Evolutionary conservation across 2,888 invertebrate species (phyloP).

Genomic region (Calameuta pallipes): DNA sequence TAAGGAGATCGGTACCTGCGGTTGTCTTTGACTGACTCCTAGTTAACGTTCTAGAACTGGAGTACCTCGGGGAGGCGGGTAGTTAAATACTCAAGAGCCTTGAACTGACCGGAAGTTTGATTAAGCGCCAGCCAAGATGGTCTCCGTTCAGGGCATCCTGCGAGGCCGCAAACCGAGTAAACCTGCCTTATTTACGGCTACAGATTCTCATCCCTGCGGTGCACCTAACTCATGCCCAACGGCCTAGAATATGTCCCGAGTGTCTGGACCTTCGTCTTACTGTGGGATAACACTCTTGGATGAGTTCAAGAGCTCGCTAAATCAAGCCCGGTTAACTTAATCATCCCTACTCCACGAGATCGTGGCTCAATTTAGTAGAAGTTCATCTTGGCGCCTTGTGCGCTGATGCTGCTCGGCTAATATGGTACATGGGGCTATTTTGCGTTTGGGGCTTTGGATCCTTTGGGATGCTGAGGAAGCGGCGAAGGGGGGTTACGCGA

Average conservation of each 20-base stretch:
- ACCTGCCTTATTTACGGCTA: conserved; percentile 47
- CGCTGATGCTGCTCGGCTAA: not conserved
- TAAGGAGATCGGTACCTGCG: not conserved
- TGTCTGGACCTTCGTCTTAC: conserved; percentile 59
- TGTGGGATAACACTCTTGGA: conserved; percentile 43
- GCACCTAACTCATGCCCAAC: conserved; percentile 52
- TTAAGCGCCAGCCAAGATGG: not conserved
- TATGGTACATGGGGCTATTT: not conserved
- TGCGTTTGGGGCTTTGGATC: not conserved
- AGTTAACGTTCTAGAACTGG: not conserved
- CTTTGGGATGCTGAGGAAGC: not conserved
- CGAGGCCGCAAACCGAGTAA: not conserved
- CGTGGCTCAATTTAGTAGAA: conserved; percentile 35
- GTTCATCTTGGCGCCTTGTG: conserved; percentile 7
- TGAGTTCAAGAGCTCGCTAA: conserved; percentile 39
- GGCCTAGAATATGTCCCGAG: conserved; percentile 55
- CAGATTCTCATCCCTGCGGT: conserved; percentile 36
- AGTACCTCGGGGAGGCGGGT: not conserved
- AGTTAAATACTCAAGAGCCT: not conserved
- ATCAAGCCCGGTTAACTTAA: conserved; percentile 42
- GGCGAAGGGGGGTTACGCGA: not conserved
- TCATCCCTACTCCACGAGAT: conserved; percentile 26
- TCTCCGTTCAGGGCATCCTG: not conserved
- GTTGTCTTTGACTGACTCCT: conserved; percentile 15
- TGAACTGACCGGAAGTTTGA: conserved; percentile 7